Conservation (phyloP, 1,140 invertebrate genomes). For the Drosophila takahashii region DNA sequence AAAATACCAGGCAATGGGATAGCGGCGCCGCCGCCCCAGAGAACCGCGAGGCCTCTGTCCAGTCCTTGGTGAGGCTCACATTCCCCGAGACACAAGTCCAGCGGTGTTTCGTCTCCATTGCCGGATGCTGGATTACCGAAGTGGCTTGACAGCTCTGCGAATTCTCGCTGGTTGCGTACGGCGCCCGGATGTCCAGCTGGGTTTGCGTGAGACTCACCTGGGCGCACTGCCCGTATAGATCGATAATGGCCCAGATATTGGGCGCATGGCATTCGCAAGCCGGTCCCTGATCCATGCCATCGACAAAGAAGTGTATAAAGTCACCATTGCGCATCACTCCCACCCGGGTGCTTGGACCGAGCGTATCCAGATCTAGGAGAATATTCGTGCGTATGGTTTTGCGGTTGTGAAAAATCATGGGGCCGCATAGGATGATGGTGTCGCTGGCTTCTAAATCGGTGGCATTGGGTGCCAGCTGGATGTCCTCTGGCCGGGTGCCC, state of each 20-base stretch:
- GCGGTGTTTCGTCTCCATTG: constrained; percentile 78
- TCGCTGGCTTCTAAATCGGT: constrained; percentile 94
- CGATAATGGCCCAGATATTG: constrained; percentile 96
- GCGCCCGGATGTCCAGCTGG: constrained; percentile 77
- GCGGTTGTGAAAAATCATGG: constrained; percentile 93
- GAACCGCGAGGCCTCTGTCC: constrained; percentile 77
- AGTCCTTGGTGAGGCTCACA: constrained; percentile 79
- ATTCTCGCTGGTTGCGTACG: constrained; percentile 84
- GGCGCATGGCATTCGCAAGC: constrained; percentile 93
- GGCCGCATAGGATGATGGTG: constrained; percentile 96
- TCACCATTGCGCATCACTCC: constrained; percentile 95
- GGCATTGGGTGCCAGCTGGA: constrained; percentile 94
- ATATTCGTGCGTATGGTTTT: constrained; percentile 93
- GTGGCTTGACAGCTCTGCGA: constrained; percentile 84
- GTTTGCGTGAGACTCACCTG: constrained; percentile 89
- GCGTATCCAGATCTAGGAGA: constrained; percentile 92
- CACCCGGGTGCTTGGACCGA: constrained; percentile 91
- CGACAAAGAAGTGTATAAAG: constrained; percentile 95
- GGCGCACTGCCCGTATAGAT: constrained; percentile 97
- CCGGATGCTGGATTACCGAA: constrained; percentile 80
- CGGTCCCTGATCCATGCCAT: constrained; percentile 95
- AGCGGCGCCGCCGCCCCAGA: constrained; percentile 68
- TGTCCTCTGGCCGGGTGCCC: constrained; percentile 93
- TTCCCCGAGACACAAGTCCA: constrained; percentile 82
- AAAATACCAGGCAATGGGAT: constrained; percentile 80